These are phyloP conservation scores for Xiphophorus birchmanni DNA, from an alignment of 2,797 vertebrate species.

Conservation along the genomic window DNA sequence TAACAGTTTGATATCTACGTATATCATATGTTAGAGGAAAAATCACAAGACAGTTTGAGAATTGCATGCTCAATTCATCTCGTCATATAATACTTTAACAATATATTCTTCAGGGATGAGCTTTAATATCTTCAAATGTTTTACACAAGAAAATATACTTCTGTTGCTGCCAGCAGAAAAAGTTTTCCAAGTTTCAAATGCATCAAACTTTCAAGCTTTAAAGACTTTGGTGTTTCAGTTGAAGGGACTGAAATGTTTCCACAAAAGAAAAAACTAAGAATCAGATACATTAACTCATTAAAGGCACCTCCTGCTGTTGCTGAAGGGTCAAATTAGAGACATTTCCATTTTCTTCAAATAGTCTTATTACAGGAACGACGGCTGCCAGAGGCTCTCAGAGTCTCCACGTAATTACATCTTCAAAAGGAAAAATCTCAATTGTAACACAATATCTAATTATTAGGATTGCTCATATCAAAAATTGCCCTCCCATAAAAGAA, in stretches of 20 bases:
- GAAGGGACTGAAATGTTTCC: conserved; percentile 75
- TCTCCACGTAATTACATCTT: conserved; percentile 80
- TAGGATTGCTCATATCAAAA: conserved; percentile 59
- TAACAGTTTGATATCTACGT: not conserved
- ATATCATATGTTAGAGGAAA: not conserved
- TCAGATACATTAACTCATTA: conserved; percentile 60
- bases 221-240: conserved; percentile 58
- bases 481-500: conserved; percentile 65
- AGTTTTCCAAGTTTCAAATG: conserved; percentile 68
- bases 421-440: conserved; percentile 80
- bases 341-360: conserved; percentile 82
- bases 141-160: conserved; percentile 34
- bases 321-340: conserved; percentile 75
- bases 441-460: conserved; percentile 81
- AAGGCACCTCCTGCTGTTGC: conserved; percentile 43
- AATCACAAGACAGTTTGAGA: not conserved
- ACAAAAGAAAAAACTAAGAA: conserved; percentile 63
- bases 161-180: conserved; percentile 44
- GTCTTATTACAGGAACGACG: conserved; percentile 76
- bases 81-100: not conserved
- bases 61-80: not conserved
- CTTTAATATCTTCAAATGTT: conserved; percentile 39
- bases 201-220: conserved; percentile 66
- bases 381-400: conserved; percentile 74
- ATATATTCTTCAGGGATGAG: conserved; percentile 15